phyloP scores from a whole-genome alignment of 2,113 vertebrate genomes.

The cattle (Bos taurus) region DNA sequence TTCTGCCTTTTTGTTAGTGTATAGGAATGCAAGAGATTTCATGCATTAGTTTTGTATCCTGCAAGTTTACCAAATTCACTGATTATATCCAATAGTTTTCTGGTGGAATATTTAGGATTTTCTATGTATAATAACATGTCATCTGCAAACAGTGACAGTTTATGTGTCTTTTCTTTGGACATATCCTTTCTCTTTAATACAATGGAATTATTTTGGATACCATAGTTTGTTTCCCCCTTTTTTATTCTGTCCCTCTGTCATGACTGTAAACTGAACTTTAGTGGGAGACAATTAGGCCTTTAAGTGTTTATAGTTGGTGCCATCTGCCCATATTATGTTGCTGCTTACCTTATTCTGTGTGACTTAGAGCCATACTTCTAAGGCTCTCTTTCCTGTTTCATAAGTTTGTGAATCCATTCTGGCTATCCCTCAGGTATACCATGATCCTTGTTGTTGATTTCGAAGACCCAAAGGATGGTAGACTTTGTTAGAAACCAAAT shows the following conservation, averaged over 20 bases:
- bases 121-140: background rate
- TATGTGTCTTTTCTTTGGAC: background rate
- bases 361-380: background rate
- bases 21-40: background rate
- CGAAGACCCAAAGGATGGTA: background rate
- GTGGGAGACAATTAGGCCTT: background rate
- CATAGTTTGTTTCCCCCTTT: background rate
- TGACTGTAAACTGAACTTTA: background rate
- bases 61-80: background rate
- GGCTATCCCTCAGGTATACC: background rate
- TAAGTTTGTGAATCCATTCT: background rate
- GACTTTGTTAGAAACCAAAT: background rate
- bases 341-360: background rate
- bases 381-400: background rate
- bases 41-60: background rate
- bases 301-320: background rate
- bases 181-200: conserved; percentile 8
- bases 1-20: background rate
- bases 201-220: background rate
- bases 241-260: background rate
- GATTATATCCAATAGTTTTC: background rate
- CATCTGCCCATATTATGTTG: background rate
- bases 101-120: background rate
- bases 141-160: background rate
- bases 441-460: background rate